Conservation (phyloP, 2,113 vertebrate genomes). For the Crotalus tigris region DNA sequence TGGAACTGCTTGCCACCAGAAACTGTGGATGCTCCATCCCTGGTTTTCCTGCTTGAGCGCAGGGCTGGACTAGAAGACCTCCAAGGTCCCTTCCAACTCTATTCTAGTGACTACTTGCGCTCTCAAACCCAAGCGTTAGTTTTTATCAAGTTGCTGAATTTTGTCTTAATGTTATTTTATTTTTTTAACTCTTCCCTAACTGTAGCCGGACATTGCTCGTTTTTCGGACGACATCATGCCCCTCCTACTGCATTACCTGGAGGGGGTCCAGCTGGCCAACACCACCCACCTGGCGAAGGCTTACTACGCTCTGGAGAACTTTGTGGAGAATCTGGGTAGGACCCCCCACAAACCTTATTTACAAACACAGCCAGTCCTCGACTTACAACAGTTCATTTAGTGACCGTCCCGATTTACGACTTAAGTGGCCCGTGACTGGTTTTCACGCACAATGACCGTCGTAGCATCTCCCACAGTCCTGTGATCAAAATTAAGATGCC, state of each 20-base stretch:
- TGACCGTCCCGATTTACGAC: too few species aligned
- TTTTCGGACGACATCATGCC: conserved; percentile 84
- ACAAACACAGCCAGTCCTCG: background rate
- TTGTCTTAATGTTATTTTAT: background rate
- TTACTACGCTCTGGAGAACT: conserved; percentile 90
- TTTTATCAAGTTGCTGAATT: background rate
- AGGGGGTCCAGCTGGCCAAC: conserved; percentile 72
- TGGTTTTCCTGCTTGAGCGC: too few species aligned
- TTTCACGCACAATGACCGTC: too few species aligned
- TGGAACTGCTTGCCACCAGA: too few species aligned
- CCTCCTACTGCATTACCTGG: conserved; percentile 79
- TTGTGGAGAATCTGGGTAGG: conserved; percentile 86
- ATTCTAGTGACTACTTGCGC: too few species aligned
- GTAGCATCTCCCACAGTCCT: too few species aligned
- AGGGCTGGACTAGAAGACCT: too few species aligned
- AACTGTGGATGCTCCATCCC: too few species aligned
- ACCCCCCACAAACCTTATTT: background rate
- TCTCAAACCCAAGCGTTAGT: background rate
- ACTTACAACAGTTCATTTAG: background rate
- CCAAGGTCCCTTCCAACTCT: too few species aligned
- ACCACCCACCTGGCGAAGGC: conserved; percentile 81
- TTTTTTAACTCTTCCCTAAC: background rate
- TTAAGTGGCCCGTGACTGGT: too few species aligned
- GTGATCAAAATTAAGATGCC: too few species aligned
- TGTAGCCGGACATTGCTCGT: conserved; percentile 81